Base-by-base conservation (phyloP, 2,797 vertebrate genomes). In the Pseudotriccus pelzelni region DNA sequence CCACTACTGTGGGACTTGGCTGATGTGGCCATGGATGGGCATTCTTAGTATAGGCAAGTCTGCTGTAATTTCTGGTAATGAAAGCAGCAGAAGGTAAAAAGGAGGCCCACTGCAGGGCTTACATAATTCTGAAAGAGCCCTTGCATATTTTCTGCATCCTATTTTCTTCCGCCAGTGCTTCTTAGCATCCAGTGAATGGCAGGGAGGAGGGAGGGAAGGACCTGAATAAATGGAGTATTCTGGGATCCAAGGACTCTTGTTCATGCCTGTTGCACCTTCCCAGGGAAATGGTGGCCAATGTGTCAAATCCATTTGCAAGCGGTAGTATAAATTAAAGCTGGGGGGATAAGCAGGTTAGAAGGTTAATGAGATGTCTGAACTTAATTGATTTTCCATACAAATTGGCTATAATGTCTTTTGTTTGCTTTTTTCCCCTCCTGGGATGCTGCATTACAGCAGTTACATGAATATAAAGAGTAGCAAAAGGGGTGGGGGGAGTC, bases 321-420 rank as follows among this genome's bases (percentile, higher is more conserved):
- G 4, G 70, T 23, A 81, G 83, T 93, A 56, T 87, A 87, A 95
- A 90, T 82, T 88, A 81, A 91, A 92, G 79, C 93, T 76, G 28
- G 44, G 41, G 69, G 89, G 77, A 91, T 91, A 92, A 96, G 76
- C 49, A 70, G 91, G 94, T 95, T 97, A 70, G 69, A 70, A 90
- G 93, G 92, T 87, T 96, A 96, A 94, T 94, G 94, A 95, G 73
- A 95, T 94, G 83, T 78, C 91, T 94, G 91, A 89, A 90, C 89
- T 59, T 93, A 91, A 94, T 94, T 93, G 93, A 91, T 91, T 92
- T 90, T 86, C 93, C 87, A 84, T 92, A 96, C 67, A 84, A 91
- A 94, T 94, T 90, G 87, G 58, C 83, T 90, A 53, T 87, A 81
- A 70, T 84, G 87, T 78, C 87, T 91, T 93, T 94, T 94, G 89